Evolutionary conservation across 2,888 invertebrate genomes (phyloP), one percentile per base, ranked within the genome.

Genomic region (Gandaritis pyraliata): DNA sequence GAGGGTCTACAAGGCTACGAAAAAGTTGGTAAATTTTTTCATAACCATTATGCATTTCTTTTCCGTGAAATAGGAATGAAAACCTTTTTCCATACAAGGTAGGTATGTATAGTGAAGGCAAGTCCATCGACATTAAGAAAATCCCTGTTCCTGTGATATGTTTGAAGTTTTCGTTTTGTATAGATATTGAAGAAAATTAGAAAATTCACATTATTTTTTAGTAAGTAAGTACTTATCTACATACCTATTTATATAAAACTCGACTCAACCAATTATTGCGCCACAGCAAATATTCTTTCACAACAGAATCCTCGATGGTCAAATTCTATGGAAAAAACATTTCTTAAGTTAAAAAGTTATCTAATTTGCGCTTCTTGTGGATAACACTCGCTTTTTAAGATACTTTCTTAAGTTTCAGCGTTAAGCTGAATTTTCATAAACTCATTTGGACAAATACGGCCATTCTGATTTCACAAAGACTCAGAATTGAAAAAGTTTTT

Each of bases 401-500:
- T 63, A 54, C 53, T 43, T 43, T 43, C 16, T 64, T 66, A 66
- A 68, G 64, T 69, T 70, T 68, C 66, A 62, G 48, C 63, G 58
- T 65, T 59, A 61, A 57, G 47, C 39, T 52, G 64, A 72, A 72
- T 74, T 76, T 76, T 81, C 75, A 77, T 76, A 82, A 85, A 83
- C 82, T 85, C 81, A 78, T 82, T 83, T 82, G 77, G 72, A 70
- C 62, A 64, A 68, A 65, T 63, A 64, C 72, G 72, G 71, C 76
- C 78, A 77, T 81, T 77, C 73, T 70, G 74, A 70, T 82, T 78
- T 75, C 61, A 69, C 74, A 77, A 78, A 76, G 76, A 72, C 72
- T 72, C 70, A 46, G 78, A 85, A 85, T 85, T 83, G 85, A 83
- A 84, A 85, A 85, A 85, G 82, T 85, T 85, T 74, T 61, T 73